phyloP scores from a whole-genome alignment of 2,888 invertebrate genomes.

The Auanema freiburgensis region DNA sequence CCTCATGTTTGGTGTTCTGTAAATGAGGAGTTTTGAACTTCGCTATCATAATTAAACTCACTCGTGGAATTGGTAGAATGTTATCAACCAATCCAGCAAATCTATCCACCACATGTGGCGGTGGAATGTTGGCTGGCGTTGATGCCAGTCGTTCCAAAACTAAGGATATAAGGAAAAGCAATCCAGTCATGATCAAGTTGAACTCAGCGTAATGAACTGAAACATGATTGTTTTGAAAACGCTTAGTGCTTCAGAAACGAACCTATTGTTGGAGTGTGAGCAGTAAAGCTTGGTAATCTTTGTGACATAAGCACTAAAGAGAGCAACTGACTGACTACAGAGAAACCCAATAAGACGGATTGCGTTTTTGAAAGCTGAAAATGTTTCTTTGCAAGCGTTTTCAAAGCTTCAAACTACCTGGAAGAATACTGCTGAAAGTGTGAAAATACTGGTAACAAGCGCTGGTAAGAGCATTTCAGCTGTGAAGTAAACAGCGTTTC shows the following conservation, averaged over 20 bases:
- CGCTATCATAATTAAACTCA: constrained; percentile 14
- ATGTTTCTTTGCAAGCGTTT: not conserved
- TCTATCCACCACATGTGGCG: constrained; percentile 52
- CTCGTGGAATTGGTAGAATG: constrained; percentile 56
- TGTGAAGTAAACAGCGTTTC: constrained; percentile 59
- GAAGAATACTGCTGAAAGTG: constrained; percentile 61
- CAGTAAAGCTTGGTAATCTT: constrained; percentile 60
- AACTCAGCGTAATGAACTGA: constrained; percentile 61
- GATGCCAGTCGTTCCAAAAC: constrained; percentile 55
- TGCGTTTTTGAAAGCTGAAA: constrained; percentile 54
- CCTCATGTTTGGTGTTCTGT: constrained; percentile 44
- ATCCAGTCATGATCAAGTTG: constrained; percentile 58
- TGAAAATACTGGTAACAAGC: constrained; percentile 55
- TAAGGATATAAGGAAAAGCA: constrained; percentile 55
- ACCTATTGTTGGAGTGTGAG: constrained; percentile 61
- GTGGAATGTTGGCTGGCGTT: constrained; percentile 54
- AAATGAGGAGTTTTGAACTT: constrained; percentile 11
- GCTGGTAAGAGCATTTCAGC: constrained; percentile 62
- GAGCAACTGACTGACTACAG: constrained; percentile 57
- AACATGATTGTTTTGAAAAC: constrained; percentile 16
- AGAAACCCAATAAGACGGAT: constrained; percentile 55
- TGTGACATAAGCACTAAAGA: constrained; percentile 53
- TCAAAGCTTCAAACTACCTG: constrained; percentile 21
- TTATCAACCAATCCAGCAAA: constrained; percentile 48
- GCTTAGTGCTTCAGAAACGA: constrained; percentile 23